A percentile compares a stretch with the other conserved stretches of the same genome.
These are phyloP conservation scores for Chroicocephalus ridibundus DNA, from an alignment of 2,113 vertebrate species.

Conservation along the genomic window DNA sequence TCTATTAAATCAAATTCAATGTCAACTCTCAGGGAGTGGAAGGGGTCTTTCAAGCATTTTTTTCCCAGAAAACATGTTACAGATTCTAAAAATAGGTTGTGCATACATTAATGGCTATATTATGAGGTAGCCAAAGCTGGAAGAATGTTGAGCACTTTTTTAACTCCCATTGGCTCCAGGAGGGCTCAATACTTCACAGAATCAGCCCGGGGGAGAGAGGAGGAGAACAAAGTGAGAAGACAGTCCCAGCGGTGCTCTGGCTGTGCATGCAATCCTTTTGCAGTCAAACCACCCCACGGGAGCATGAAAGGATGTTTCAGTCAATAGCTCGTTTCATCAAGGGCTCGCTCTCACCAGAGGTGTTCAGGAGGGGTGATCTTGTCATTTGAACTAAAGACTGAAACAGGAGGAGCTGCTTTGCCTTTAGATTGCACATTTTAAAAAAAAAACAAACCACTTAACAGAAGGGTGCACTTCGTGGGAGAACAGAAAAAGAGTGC, in stretches of 20 bases:
- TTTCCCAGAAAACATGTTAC: background rate
- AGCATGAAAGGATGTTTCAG: background rate
- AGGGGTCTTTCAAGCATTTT: slow-evolving; percentile 25
- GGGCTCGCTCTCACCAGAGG: background rate
- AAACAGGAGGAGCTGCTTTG: background rate
- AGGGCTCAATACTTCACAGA: slow-evolving; percentile 27
- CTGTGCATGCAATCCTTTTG: background rate
- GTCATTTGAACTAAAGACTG: background rate
- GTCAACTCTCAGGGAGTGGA: background rate
- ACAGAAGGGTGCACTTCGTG: rapidly evolving
- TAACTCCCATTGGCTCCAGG: background rate
- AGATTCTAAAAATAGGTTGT: slow-evolving; percentile 37
- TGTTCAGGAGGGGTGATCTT: background rate
- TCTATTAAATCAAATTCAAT: slow-evolving; percentile 55
- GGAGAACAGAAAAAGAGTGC: background rate
- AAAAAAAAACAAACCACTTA: background rate
- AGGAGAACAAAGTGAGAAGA: slow-evolving; percentile 39
- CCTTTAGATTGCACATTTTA: background rate
- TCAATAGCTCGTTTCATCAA: background rate
- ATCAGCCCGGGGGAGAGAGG: background rate
- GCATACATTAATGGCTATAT: slow-evolving; percentile 36
- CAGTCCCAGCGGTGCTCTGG: background rate
- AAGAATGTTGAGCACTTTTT: background rate
- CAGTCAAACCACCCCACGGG: background rate
- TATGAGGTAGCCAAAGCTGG: background rate